Evolutionary conservation across 2,888 invertebrate species (phyloP), one percentile per base, ranked within the genome.

Genomic region (Eristalis pertinax): DNA sequence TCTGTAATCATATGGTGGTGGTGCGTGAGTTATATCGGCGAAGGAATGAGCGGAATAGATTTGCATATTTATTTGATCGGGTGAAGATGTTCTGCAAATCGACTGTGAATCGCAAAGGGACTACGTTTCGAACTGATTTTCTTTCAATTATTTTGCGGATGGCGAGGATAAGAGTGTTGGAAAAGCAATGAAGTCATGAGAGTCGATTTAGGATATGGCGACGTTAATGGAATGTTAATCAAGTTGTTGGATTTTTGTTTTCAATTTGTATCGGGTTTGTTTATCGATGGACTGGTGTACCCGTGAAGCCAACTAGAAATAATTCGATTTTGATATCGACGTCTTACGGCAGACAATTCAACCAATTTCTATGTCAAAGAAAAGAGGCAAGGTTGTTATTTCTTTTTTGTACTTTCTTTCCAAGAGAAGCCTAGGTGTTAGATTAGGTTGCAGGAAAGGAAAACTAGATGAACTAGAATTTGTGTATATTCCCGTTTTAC

Each of bases 1-100:
- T 32, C 32, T 19, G 63, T 72, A 72, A 62, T 41, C 72, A 62
- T 72, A 29, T 43, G 43, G 62, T 72, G 43, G 62, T 63, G 15
- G 43, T 62, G 43, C 32, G 70, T 70, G 70, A 70, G 38, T 72
- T 67, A 19, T 67, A 38, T 13, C 19, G 15, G 7, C 8, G 41
- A 15, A 10, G 11, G 41, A 13, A 24, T 38, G 24, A 11, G 38
- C 43, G 38, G 38, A 24, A 74, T 64, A 32, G 64, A 64, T 74
- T 74, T 74, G 56, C 74, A 74, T 74, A 50, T 50, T 74, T 74
- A 74, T 74, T 64, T 50, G 64, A 74, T 35, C 32, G 43, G 4
- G 38, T 15, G 22, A 35, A 38, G 35, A 38, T 26, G 24, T 35
- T 38, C 15, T 38, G 69, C 11, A 69, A 60, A 60, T 60, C 24